Evolutionary conservation across 1,140 invertebrate species (phyloP), one percentile per base, ranked within the genome.

Genomic region (Aporrectodea caliginosa): DNA sequence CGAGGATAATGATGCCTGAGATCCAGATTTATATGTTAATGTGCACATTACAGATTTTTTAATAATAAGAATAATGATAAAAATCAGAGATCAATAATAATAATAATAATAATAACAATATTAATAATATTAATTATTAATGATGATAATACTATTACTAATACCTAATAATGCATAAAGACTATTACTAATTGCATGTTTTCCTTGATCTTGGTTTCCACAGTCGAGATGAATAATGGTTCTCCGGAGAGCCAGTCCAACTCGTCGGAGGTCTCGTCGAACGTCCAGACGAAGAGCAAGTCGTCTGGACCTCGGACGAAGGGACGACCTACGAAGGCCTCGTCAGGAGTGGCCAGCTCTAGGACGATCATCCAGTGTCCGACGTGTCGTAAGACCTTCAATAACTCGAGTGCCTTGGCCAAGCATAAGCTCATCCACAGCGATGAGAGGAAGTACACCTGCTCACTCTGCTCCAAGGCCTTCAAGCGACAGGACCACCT

Each of bases 401-500:
- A 94, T 85, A 98, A 98, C 90, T 95, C 95, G 83, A 97, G 95
- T 84, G 96, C 97, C 73, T 91, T 98, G 84, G 96, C 96, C 77
- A 98, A 98, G 89, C 97, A 98, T 91, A 97, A 96, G 89, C 90
- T 98, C 88, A 98, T 96, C 82, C 97, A 98, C 90, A 97, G 95
- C 89, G 95, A 98, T 89, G 96, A 98, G 87, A 89, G 97, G 84
- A 97, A 97, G 90, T 98, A 98, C 89, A 93, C 96, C 80, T 98
- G 97, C 89, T 92, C 91, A 83, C 93, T 97, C 87, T 98, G 97
- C 89, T 92, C 94, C 78, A 98, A 98, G 90, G 96, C 96, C 82
- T 98, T 98, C 91, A 98, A 98, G 90, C 92, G 96, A 88, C 96
- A 98, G 90, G 97, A 98, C 91, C 97, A 98, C 91, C 92, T 98